Conservation (phyloP, 2,113 vertebrate genomes). For the Tragelaphus imberbis region DNA sequence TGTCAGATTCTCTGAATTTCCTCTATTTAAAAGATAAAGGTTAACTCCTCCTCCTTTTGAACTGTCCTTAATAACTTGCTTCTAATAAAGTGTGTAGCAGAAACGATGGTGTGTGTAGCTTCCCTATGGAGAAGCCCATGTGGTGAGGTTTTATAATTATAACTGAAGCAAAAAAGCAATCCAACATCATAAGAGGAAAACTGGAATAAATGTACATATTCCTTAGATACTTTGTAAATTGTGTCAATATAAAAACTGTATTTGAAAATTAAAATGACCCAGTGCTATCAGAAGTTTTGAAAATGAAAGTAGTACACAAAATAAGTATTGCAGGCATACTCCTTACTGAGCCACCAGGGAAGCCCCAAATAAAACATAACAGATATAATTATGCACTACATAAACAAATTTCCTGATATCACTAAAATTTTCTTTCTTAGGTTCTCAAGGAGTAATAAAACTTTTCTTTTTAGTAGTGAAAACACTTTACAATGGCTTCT, state of each 20-base stretch:
- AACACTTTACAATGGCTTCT: conserved; percentile 30
- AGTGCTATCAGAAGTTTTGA: conserved; percentile 46
- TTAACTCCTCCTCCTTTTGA: neutral
- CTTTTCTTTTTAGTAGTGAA: conserved; percentile 62
- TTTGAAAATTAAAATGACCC: conserved; percentile 66
- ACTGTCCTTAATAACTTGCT: neutral
- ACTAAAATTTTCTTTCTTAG: conserved; percentile 30
- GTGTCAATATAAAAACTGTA: conserved; percentile 11
- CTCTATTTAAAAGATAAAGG: conserved; percentile 31
- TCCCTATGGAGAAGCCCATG: neutral
- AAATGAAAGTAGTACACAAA: conserved; percentile 63
- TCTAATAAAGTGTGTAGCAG: neutral
- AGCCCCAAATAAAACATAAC: neutral
- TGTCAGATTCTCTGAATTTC: neutral
- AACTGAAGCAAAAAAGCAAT: conserved; percentile 4
- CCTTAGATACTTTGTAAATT: conserved; percentile 45
- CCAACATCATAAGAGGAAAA: conserved; percentile 44
- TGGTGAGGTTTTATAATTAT: neutral
- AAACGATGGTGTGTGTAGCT: neutral
- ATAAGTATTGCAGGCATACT: neutral
- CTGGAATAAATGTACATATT: neutral
- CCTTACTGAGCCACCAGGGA: neutral
- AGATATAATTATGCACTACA: conserved; percentile 47
- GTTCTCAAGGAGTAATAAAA: conserved; percentile 64
- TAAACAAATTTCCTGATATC: conserved; percentile 57